Evolutionary conservation across 2,888 invertebrate species (phyloP), one percentile per base, ranked within the genome.

Genomic region (Hemistola chrysoprasaria): DNA sequence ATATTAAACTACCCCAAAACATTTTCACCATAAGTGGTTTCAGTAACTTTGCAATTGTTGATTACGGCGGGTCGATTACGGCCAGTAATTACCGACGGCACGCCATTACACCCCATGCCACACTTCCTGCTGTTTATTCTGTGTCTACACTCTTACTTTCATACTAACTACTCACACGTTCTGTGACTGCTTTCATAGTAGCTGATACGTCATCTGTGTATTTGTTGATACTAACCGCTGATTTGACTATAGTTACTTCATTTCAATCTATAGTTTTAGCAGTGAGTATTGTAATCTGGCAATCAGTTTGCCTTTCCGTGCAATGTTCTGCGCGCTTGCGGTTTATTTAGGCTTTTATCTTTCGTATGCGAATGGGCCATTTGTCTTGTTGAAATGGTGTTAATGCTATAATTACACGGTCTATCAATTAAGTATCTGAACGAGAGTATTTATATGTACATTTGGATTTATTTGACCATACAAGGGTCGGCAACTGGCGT

Each of bases 1-100:
- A n/a, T n/a, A 70, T 74, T 72, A 71, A 75, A 74, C 62, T 51
- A 58, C 49, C 54, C 61, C 64, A 58, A 67, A 70, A 69, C 65
- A 65, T 62, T 62, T 63, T 63, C 57, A 61, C 65, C 50, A 56
- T 56, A 71, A 65, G 71, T 65, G 67, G 60, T 62, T 65, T 63
- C 53, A 53, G 62, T 65, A 61, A 72, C 62, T 73, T 73, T 62
- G 62, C 67, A 62, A 66, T 72, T 66, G 71, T 66, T 70, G 64
- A 62, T 67, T 59, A 60, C 56, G 50, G 54, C 50, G 40, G 58
- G 54, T 67, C 63, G 56, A 65, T 65, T 65, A 63, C 62, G 44
- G 46, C 22, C 40, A 40, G 47, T 53, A 56, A 58, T 56, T 56
- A 47, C 52, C 46, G 27, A 27, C 47, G 40, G 46, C 50, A 53